Base-by-base conservation (phyloP, 2,113 vertebrate species). In the Pelusios castaneus region DNA sequence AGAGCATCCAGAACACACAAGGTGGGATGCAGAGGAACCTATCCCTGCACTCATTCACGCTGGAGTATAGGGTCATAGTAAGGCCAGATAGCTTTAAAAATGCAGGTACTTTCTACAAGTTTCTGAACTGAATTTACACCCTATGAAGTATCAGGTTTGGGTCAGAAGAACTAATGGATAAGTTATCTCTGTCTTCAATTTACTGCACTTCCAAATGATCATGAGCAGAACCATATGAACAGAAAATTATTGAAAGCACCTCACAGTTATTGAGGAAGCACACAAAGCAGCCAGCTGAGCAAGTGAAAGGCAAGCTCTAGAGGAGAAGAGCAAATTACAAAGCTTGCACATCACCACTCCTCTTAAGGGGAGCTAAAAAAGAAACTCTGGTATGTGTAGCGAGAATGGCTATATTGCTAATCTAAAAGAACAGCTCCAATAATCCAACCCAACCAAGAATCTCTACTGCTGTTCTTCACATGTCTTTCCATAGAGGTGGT, bases 31-130 rank as follows among this genome's bases (percentile, higher is more conserved):
- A 38, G 86, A n/a, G 82, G 87, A 41, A 82, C 0, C 0, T 73
- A 14, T 22, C n/a, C n/a, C 63, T 0, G 0, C 81, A 63, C 17
- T 67, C 73, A 24, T 90, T 89, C 24, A 16, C 73, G 14, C 75
- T 73, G 49, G 58, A 89, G 90, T 41, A 13, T 88, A 89, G 86
- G n/a, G 38, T 0, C 0, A 55, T 55, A 85, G 83, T 8, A 80
- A 76, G 87, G 63, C 38, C 79, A 82, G 90, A 77, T 22, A 90
- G 76, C 70, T 90, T 81, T 89, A 77, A 84, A 84, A 85, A 91
- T 22, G 34, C 58, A 79, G 0, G 0, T 31, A 73, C 85, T 49
- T 54, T 90, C n/a, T 38, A 38, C n/a, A 10, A 70, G n/a, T 34
- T 38, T 84, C 85, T 34, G 51, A 55, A 1, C 0, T 3, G 16